phyloP scores from a whole-genome alignment of 2,113 vertebrate genomes.

The Hypomesus transpacificus region DNA sequence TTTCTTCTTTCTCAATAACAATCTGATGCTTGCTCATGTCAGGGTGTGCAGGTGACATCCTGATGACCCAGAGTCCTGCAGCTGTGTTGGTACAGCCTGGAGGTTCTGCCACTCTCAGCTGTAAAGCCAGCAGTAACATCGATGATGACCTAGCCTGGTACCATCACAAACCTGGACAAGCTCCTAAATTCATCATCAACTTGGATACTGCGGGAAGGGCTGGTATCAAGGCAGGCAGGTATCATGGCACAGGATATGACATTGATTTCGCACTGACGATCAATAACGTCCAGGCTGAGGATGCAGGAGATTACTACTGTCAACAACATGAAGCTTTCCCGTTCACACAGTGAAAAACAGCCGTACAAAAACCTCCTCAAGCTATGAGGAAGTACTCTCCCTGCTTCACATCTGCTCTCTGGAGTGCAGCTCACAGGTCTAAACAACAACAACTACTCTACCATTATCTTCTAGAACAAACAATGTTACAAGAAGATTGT shows the following conservation, averaged over 20 bases:
- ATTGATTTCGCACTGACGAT: not conserved
- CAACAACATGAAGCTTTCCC: too few species aligned
- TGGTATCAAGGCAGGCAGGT: not conserved
- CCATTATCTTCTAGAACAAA: too few species aligned
- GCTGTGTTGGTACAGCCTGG: not conserved
- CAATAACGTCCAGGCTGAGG: too few species aligned
- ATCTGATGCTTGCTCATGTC: not conserved
- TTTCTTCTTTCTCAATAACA: not conserved
- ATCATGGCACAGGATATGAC: not conserved
- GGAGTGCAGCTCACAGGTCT: too few species aligned
- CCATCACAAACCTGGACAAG: conserved; percentile 6
- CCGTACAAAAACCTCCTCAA: too few species aligned
- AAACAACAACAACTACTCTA: too few species aligned
- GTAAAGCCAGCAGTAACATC: not conserved
- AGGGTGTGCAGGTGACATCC: conserved; percentile 5
- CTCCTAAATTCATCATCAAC: conserved; percentile 3
- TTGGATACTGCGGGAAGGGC: not conserved
- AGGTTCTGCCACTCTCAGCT: conserved; percentile 1
- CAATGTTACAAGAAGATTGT: too few species aligned
- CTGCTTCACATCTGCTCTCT: too few species aligned
- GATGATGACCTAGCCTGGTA: not conserved
- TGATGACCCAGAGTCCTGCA: conserved; percentile 8
- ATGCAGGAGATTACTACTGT: too few species aligned
- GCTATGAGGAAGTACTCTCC: too few species aligned
- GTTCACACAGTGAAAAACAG: too few species aligned